Evolutionary conservation across 1,140 invertebrate genomes (phyloP).

Genomic region (Trichonephila clavata): DNA sequence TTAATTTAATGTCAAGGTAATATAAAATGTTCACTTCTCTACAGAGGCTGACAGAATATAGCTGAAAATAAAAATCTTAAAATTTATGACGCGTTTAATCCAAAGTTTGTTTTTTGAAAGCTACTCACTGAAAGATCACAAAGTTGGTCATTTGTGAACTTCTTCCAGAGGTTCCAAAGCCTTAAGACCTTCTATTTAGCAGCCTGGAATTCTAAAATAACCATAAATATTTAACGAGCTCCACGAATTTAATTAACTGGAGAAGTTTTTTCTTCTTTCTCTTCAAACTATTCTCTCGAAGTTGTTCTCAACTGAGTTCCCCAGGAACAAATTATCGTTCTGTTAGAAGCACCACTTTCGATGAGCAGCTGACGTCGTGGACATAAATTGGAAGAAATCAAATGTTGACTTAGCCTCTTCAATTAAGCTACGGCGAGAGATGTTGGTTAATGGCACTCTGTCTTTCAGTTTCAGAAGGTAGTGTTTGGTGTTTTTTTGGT

Average conservation of each 20-base stretch:
- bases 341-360: not conserved
- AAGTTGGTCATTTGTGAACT: not conserved
- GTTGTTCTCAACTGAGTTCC: not conserved
- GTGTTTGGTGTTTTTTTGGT: not conserved
- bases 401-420: not conserved
- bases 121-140: not conserved
- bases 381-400: conserved; percentile 8
- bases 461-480: not conserved
- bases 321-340: not conserved
- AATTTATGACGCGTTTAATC: too few relatives aligned
- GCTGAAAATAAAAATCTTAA: too few relatives aligned
- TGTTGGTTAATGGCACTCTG: not conserved
- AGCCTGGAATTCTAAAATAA: not conserved
- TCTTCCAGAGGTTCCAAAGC: not conserved
- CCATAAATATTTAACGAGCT: conserved; percentile 24
- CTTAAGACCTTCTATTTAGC: not conserved
- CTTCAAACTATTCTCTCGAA: not conserved
- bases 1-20: too few relatives aligned
- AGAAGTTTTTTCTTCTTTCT: not conserved
- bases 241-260: conserved; percentile 13
- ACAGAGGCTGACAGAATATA: too few relatives aligned
- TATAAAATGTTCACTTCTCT: too few relatives aligned
- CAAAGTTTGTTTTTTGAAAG: not conserved
- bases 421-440: not conserved
- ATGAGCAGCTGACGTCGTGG: not conserved